A percentile compares a stretch with the other conserved stretches of the same genome.
Evolutionary conservation across 2,797 vertebrate species (phyloP).

Genomic region (Apodemus agrarius): DNA sequence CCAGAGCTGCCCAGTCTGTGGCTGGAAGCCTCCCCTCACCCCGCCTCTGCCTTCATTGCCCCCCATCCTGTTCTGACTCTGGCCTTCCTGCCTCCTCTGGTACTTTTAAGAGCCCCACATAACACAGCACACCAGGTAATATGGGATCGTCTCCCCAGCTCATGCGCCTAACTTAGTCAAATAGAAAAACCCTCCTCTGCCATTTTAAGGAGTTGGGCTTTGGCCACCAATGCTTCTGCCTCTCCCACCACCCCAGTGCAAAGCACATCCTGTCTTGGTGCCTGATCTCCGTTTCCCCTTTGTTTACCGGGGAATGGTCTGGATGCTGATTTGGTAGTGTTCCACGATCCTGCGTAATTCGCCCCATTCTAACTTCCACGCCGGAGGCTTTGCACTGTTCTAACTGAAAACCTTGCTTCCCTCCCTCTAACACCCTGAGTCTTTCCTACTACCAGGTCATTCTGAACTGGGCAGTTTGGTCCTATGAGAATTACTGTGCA

Average conservation of each 20-base stretch:
- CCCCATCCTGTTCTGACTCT: not conserved
- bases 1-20: not conserved
- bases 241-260: accelerated
- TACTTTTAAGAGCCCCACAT: not conserved
- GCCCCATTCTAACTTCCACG: not conserved
- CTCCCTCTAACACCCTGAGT: not conserved
- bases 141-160: not conserved
- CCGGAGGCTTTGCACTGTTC: not conserved
- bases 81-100: not conserved
- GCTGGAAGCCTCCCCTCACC: not conserved
- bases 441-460: not conserved
- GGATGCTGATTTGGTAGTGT: not conserved
- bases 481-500: not conserved
- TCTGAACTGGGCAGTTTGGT: not conserved
- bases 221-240: not conserved
- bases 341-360: not conserved
- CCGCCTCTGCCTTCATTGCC: not conserved
- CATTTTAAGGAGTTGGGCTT: not conserved
- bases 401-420: not conserved
- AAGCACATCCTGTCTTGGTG: not conserved
- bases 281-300: not conserved
- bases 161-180: not conserved
- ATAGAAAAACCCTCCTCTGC: not conserved
- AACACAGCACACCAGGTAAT: not conserved
- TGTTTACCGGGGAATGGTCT: not conserved